Percentiles rank a stretch among this genome's conserved stretches.
These are phyloP conservation scores for Platalea minor DNA, from an alignment of 2,797 vertebrate genomes.

Conservation along the genomic window DNA sequence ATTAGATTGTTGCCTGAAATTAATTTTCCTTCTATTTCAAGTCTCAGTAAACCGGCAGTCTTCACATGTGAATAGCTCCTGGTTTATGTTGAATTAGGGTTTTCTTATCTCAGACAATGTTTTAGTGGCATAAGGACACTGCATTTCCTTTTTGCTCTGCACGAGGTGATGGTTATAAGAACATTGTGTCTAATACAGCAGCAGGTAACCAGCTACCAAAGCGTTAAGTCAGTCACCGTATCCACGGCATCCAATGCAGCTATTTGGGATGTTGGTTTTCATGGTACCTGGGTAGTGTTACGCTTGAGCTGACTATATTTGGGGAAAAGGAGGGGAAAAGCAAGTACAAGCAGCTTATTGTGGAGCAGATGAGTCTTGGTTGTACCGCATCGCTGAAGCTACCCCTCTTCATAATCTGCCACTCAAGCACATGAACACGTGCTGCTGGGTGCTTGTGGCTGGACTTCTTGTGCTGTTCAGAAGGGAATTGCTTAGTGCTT, in stretches of 20 bases:
- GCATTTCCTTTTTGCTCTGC: no score
- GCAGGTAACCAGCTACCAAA: not conserved
- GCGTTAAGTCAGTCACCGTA: not conserved
- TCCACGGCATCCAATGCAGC: not conserved
- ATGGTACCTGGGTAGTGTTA: not conserved
- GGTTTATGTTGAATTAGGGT: not conserved
- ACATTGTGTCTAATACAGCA: not conserved
- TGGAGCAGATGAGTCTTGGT: not conserved
- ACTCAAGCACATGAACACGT: not conserved
- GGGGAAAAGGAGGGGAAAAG: not conserved
- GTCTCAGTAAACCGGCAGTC: not conserved
- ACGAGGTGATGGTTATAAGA: not conserved
- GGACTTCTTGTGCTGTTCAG: not conserved
- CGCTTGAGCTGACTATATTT: not conserved
- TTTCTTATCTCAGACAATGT: not conserved
- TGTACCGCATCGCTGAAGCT: not conserved
- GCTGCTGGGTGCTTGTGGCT: not conserved
- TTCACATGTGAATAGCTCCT: not conserved
- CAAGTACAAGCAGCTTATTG: not conserved
- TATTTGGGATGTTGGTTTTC: not conserved
- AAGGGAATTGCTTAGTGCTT: not conserved
- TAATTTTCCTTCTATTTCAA: not conserved
- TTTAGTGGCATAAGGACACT: not conserved
- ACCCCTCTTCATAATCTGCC: not conserved
- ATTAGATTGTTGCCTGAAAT: not conserved